phyloP scores from a whole-genome alignment of 2,888 invertebrate genomes.

The Endotricha flammealis region DNA sequence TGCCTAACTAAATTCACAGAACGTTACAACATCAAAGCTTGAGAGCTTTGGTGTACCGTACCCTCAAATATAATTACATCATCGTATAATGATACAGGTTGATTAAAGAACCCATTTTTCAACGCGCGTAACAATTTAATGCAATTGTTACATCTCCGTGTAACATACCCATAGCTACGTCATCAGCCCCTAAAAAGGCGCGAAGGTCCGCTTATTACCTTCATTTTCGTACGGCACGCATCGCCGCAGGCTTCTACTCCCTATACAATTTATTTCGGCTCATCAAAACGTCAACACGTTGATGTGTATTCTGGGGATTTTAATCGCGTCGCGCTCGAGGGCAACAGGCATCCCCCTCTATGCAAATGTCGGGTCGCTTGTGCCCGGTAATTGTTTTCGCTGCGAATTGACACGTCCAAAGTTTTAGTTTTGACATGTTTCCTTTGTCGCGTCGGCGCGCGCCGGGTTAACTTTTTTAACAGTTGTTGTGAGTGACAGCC shows the following conservation, averaged over 20 bases:
- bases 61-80: too few species aligned
- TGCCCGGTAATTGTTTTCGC: constrained; percentile 64
- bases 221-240: constrained; percentile 70
- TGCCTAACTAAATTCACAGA: too few species aligned
- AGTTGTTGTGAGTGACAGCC: too few species aligned
- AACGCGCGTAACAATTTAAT: too few species aligned
- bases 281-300: constrained; percentile 76
- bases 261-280: constrained; percentile 67
- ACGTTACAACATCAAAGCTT: too few species aligned
- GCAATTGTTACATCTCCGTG: too few species aligned
- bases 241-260: constrained; percentile 41
- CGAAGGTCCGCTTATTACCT: constrained; percentile 55
- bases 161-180: too few species aligned
- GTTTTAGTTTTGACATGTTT: constrained; percentile 45
- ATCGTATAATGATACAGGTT: too few species aligned
- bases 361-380: constrained; percentile 60
- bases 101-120: too few species aligned
- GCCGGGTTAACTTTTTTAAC: too few species aligned
- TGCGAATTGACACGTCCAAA: constrained; percentile 55
- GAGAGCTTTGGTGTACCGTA: too few species aligned
- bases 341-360: constrained; percentile 43
- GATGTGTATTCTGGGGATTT: constrained; percentile 74
- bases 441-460: too few species aligned
- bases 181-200: constrained; percentile 17
- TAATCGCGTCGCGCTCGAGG: constrained; percentile 52